phyloP scores from a whole-genome alignment of 2,888 invertebrate species.

The Brenthis ino region DNA sequence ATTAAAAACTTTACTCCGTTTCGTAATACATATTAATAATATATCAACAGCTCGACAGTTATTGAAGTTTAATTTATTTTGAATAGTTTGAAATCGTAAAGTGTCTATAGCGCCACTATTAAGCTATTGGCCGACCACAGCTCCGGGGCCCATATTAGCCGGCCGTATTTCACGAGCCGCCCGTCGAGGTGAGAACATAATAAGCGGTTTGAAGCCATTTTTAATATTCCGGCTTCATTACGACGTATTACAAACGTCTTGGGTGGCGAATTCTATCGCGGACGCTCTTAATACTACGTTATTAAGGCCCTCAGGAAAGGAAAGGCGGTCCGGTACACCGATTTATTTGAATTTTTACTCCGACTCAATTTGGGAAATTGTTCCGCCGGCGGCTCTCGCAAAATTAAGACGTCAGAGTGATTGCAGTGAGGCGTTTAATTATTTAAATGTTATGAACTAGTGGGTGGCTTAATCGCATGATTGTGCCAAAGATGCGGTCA shows the following conservation, averaged over 20 bases:
- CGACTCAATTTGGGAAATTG: constrained; percentile 82
- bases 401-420: constrained; percentile 82
- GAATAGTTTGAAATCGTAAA: constrained; percentile 30
- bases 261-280: constrained; percentile 82
- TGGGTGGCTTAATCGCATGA: constrained; percentile 72
- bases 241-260: constrained; percentile 81
- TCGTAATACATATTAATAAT: constrained; percentile 6
- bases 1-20: too few relatives aligned
- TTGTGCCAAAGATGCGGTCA: constrained; percentile 69
- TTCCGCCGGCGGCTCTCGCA: constrained; percentile 77
- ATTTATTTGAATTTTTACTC: constrained; percentile 82
- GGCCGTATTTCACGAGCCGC: constrained; percentile 76
- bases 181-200: constrained; percentile 81
- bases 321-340: constrained; percentile 67
- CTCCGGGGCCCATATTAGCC: constrained; percentile 69
- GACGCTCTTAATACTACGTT: constrained; percentile 77
- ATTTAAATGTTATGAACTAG: constrained; percentile 80
- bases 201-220: constrained; percentile 80
- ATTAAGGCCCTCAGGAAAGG: constrained; percentile 69
- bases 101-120: constrained; percentile 65
- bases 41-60: constrained; percentile 13
- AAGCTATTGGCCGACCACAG: constrained; percentile 52
- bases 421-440: constrained; percentile 79
- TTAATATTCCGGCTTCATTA: constrained; percentile 82
- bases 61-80: constrained; percentile 12